Conservation (phyloP, 2,888 invertebrate genomes). For the Andrena haemorrhoa region DNA sequence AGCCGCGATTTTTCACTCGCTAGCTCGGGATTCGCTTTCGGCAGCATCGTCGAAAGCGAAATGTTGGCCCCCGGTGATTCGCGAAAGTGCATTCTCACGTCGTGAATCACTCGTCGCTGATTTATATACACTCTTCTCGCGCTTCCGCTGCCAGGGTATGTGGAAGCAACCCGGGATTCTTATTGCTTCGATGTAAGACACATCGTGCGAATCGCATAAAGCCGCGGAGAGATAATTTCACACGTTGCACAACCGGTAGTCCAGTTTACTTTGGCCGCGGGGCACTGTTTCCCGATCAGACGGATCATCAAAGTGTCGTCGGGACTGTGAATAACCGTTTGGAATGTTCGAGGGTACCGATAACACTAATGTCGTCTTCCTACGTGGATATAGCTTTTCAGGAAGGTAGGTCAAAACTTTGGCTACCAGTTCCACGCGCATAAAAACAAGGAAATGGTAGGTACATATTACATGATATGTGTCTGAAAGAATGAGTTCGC, state of each 20-base stretch:
- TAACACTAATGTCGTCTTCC: neutral
- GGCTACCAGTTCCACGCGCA: no score
- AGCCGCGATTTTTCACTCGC: neutral
- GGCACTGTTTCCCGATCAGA: neutral
- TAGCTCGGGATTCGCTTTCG: neutral
- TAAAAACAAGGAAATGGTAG: no score
- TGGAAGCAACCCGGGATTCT: neutral
- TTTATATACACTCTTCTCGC: constrained; percentile 14
- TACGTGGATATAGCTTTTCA: no score
- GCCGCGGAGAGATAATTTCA: constrained; percentile 25
- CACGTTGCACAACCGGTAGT: neutral
- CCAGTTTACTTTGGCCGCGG: constrained; percentile 38
- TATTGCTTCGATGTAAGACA: neutral
- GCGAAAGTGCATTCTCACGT: constrained; percentile 29
- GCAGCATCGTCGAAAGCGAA: constrained; percentile 17
- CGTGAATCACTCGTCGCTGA: constrained; percentile 49
- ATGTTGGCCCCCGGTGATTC: constrained; percentile 4
- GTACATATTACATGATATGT: no score
- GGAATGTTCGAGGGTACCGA: neutral
- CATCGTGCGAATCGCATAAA: neutral
- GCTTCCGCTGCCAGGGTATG: neutral
- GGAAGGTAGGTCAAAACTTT: no score
- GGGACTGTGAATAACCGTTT: neutral
- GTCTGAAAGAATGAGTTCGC: no score
- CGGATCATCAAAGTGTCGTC: neutral